Conservation (phyloP, 2,888 invertebrate species). For the Napeogenes inachia region DNA sequence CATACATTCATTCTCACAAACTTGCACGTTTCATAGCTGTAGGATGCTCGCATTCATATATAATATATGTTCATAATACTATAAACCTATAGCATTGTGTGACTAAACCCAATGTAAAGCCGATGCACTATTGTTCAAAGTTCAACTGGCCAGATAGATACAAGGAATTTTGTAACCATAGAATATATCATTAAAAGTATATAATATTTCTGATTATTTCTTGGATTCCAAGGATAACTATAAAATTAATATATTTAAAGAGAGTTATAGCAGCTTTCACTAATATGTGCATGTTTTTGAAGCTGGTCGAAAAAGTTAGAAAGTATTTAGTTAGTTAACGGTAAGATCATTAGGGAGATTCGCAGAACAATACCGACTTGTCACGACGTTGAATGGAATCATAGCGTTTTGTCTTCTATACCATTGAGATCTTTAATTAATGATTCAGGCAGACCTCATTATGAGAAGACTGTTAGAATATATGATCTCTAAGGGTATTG, state of each 20-base stretch:
- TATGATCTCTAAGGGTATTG: constrained; percentile 18
- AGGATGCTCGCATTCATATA: no score
- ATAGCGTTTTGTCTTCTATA: constrained; percentile 26
- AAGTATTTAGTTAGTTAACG: constrained; percentile 2
- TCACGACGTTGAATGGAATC: constrained; percentile 23
- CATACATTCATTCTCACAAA: no score
- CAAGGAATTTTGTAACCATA: neutral
- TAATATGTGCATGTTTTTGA: neutral
- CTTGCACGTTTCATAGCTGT: no score
- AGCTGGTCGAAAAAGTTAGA: constrained; percentile 3
- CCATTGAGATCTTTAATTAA: constrained; percentile 28
- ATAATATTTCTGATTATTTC: no score
- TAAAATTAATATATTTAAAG: neutral
- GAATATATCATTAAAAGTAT: no score
- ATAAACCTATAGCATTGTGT: constrained; percentile 36
- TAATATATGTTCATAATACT: constrained; percentile 16
- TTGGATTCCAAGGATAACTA: neutral
- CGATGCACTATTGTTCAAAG: constrained; percentile 46
- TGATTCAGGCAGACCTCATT: constrained; percentile 21
- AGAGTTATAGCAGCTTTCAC: neutral
- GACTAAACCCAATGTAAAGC: constrained; percentile 34
- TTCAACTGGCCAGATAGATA: constrained; percentile 46
- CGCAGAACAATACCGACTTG: constrained; percentile 35
- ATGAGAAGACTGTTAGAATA: constrained; percentile 22
- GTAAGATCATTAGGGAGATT: constrained; percentile 40